Percentiles rank a stretch among this genome's conserved stretches.
Evolutionary conservation across 2,888 invertebrate genomes (phyloP).

Genomic region (Anthrax anthrax): DNA sequence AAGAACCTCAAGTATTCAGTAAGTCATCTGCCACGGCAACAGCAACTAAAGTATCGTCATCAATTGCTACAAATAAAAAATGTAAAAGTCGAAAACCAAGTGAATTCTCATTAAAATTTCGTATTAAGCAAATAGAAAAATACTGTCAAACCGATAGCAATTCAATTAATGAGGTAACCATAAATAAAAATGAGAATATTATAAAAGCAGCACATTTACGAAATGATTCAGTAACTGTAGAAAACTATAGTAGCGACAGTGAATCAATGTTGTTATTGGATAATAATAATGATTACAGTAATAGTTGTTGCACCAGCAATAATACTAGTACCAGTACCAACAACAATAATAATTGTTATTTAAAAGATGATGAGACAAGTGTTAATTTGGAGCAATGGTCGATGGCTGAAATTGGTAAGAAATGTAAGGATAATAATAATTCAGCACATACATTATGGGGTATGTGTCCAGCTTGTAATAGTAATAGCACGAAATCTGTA

Average conservation of each 20-base stretch:
- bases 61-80: not conserved
- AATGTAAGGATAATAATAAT: conserved; percentile 18
- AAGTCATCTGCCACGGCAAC: not conserved
- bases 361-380: not conserved
- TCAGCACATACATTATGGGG: conserved; percentile 23
- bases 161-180: not conserved
- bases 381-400: conserved; percentile 17
- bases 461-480: conserved; percentile 24
- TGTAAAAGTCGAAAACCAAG: conserved; percentile 8
- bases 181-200: not conserved
- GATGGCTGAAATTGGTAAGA: conserved; percentile 21
- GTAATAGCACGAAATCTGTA: conserved; percentile 21
- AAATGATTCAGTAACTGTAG: not conserved
- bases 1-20: conserved; percentile 10
- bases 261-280: not conserved
- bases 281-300: conserved; percentile 2
- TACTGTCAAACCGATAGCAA: conserved; percentile 41
- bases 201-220: not conserved
- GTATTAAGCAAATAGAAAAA: conserved; percentile 43
- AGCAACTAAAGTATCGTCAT: not conserved
- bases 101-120: conserved; percentile 52
- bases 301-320: conserved; percentile 1
- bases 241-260: not conserved
- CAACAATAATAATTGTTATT: not conserved
- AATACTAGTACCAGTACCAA: not conserved